Evolutionary conservation across 2,888 invertebrate species (phyloP).

Genomic region (Lottia gigantea): DNA sequence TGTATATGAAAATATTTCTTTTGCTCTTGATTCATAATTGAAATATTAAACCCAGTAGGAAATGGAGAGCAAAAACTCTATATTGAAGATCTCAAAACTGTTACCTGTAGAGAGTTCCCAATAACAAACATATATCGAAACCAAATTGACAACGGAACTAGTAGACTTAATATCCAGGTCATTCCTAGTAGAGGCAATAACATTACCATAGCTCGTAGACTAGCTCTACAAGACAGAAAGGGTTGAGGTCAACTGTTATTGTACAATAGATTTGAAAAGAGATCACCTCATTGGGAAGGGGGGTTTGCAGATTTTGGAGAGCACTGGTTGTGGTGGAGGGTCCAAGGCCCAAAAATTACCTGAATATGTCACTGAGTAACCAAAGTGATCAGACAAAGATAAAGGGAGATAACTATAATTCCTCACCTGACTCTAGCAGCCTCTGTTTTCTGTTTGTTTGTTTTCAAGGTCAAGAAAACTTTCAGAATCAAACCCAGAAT

Average conservation of each 20-base stretch:
- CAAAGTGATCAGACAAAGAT: neutral
- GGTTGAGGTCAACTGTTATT: neutral
- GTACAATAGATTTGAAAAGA: too few relatives aligned
- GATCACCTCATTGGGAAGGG: too few relatives aligned
- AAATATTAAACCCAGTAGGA: too few relatives aligned
- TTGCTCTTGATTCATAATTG: too few relatives aligned
- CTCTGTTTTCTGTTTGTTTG: slow-evolving; percentile 44
- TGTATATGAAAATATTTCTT: too few relatives aligned
- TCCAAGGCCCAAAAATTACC: too few relatives aligned
- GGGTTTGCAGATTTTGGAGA: too few relatives aligned
- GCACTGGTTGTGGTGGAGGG: too few relatives aligned
- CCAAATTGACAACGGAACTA: slow-evolving; percentile 43
- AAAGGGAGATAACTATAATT: neutral
- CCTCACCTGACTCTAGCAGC: slow-evolving; percentile 42
- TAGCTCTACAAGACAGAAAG: slow-evolving; percentile 32
- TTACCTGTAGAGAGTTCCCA: slow-evolving; percentile 46
- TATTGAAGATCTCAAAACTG: too few relatives aligned
- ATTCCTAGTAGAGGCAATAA: slow-evolving; percentile 45
- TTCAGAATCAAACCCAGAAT: slow-evolving; percentile 45
- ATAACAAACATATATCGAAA: slow-evolving; percentile 51
- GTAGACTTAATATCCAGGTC: slow-evolving; percentile 45
- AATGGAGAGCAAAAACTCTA: too few relatives aligned
- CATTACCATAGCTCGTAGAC: slow-evolving; percentile 44
- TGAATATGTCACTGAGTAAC: too few relatives aligned
- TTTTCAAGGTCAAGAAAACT: slow-evolving; percentile 42